Base-by-base conservation (phyloP, 2,113 vertebrate species). In the Melanerpes aurifrons region DNA sequence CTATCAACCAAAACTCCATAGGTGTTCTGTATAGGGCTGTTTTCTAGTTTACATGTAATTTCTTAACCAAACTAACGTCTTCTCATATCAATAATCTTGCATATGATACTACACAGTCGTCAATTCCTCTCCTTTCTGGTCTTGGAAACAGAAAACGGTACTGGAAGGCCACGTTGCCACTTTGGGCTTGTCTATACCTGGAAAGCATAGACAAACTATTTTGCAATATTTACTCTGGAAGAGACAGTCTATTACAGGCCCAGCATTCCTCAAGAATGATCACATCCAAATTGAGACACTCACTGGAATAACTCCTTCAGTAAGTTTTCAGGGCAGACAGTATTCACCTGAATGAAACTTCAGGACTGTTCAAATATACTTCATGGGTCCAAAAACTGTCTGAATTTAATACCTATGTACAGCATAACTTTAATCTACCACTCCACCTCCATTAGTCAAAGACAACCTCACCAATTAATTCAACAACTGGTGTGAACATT, bases 211-310 rank as follows among this genome's bases (percentile, higher is more conserved):
- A 77, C 62, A 68, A 82, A 73, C 48, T 82, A 62, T 57, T 73
- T 26, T 68, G 61, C 40, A 82, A 32, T 82, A 90, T 93, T 82
- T 82, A 82, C 43, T 78, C 67, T 90, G 87, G 87, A 90, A 82
- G 31, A 82, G 40, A 50, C 4, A 62, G 13, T 22, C 59, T 62
- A n/a, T 72, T 50, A 90, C 71, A 82, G 77, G 40, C 48, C 29
- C 71, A 53, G 72, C 82, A 90, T 90, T 90, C 82, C 66, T 82
- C 61, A 73, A 35, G 77, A 68, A 82, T 93, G 72, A 90, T 82
- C 76, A 86, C 77, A 86, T 68, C 72, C 61, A 68, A 81, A 68
- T 9, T 21, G 64, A 86, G 59, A 72, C 29, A 19, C 61, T 86
- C 54, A 32, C 54, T 76, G 64, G 71, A 89, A 81, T 54, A 81